Base-by-base conservation (phyloP, 2,797 vertebrate genomes). In the Xyrichtys novacula region DNA sequence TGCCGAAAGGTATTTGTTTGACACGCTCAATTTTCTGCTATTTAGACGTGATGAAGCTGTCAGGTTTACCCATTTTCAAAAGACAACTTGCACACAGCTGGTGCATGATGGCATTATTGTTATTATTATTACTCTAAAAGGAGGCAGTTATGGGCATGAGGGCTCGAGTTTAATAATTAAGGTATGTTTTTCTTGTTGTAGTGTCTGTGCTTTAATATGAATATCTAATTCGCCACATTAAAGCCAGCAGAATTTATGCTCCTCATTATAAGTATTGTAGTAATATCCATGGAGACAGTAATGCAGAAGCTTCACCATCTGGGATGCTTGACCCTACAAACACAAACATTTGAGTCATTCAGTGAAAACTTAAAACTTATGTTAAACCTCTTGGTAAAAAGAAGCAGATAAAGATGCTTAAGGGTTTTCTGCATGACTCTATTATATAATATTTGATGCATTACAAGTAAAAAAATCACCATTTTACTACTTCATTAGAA, bases 141-240 rank as follows among this genome's bases (percentile, higher is more conserved):
- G 2, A 17, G 28, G 26, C 19, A 31, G 19, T 48, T 25, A 44
- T 28, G 34, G 28, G 32, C 32, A 31, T 17, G 6, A 66, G 15
- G 36, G 49, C 29, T n/a, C 29, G 36, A 46, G 3, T 22, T 34
- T 48, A 42, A 65, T 47, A 23, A 40, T 47, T 40, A 17, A 55
- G 23, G 17, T 19, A 6, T 8, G 14, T 12, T 42, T 55, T 29
- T 28, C 17, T 28, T 32, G 6, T 42, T 4, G 12, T 15, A 20
- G 43, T 36, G 25, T 61, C 57, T 47, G 39, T 25, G 16, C 17
- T 26, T 42, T 11, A 61, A 47, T 57, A 36, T 44, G 7, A 58
- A 19, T n/a, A 3, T 58, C 7, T 58, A 5, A 25, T 58, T 58
- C 23, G 5, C 20, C 10, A 0, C 29, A 71, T 29, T 43, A 34